Evolutionary conservation across 2,888 invertebrate species (phyloP).

Genomic region (Melieria picta): DNA sequence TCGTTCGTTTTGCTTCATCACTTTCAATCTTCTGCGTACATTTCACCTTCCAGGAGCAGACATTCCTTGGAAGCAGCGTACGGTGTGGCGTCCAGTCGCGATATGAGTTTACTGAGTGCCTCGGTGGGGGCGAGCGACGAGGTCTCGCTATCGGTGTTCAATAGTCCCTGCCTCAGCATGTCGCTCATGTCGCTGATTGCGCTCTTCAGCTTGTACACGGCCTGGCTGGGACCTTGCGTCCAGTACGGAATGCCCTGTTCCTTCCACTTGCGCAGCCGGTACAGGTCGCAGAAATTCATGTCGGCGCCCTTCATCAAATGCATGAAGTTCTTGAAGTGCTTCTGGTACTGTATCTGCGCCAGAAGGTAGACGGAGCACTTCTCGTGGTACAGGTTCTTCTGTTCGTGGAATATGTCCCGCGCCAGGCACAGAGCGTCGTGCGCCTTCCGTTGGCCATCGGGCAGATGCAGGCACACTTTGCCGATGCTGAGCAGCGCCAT

Average conservation of each 20-base stretch:
- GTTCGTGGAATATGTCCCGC: not conserved
- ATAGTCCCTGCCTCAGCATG: too few relatives aligned
- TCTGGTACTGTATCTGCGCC: not conserved
- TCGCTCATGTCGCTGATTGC: too few relatives aligned
- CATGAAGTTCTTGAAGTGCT: not conserved
- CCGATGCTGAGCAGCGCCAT: constrained; percentile 47
- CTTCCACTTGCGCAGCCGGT: constrained; percentile 18
- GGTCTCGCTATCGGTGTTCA: too few relatives aligned
- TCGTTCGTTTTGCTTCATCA: too few relatives aligned
- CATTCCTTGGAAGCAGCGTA: too few relatives aligned
- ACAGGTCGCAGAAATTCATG: not conserved
- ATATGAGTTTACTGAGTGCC: too few relatives aligned
- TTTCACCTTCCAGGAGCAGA: too few relatives aligned
- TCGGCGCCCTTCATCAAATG: not conserved
- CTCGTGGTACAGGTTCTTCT: not conserved
- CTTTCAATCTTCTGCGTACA: too few relatives aligned
- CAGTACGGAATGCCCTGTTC: constrained; percentile 4
- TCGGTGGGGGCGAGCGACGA: too few relatives aligned
- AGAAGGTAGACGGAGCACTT: not conserved
- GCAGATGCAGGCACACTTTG: constrained; percentile 46
- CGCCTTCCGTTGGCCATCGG: not conserved
- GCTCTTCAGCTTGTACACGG: too few relatives aligned
- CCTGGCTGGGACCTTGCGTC: not conserved
- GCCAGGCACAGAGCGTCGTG: constrained; percentile 7
- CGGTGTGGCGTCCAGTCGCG: too few relatives aligned